Evolutionary conservation across 1,140 invertebrate genomes (phyloP).

Genomic region (Diabrotica virgifera): DNA sequence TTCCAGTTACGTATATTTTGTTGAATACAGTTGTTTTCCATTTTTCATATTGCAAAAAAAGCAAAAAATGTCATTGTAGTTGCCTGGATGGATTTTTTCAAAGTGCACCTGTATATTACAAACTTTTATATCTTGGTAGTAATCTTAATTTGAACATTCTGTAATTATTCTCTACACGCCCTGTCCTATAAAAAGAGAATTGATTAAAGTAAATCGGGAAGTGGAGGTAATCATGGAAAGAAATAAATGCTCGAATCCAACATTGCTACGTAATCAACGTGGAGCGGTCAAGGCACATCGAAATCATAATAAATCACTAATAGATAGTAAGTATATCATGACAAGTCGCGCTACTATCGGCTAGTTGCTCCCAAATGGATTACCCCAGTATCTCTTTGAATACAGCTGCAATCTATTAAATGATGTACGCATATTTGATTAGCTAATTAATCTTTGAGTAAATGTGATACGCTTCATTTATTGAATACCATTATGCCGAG

Average conservation of each 20-base stretch:
- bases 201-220: neutral
- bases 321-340: constrained; percentile 14
- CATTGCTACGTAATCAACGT: constrained; percentile 3
- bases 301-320: constrained; percentile 9
- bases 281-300: neutral
- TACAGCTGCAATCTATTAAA: constrained; percentile 8
- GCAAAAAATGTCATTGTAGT: too few species aligned
- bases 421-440: constrained; percentile 7
- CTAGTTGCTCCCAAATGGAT: constrained; percentile 6
- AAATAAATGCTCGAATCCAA: neutral
- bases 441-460: constrained; percentile 1
- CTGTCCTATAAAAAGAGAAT: too few species aligned
- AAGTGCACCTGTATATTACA: too few species aligned
- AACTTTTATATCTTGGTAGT: too few species aligned
- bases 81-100: too few species aligned
- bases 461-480: constrained; percentile 1
- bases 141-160: too few species aligned
- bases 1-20: too few species aligned
- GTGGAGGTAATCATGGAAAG: constrained; percentile 1
- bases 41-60: too few species aligned
- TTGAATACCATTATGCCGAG: neutral
- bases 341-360: constrained; percentile 9
- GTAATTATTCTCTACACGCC: too few species aligned
- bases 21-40: too few species aligned
- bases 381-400: constrained; percentile 12